Base-by-base conservation (phyloP, 2,888 invertebrate genomes). In the Thera britannica region DNA sequence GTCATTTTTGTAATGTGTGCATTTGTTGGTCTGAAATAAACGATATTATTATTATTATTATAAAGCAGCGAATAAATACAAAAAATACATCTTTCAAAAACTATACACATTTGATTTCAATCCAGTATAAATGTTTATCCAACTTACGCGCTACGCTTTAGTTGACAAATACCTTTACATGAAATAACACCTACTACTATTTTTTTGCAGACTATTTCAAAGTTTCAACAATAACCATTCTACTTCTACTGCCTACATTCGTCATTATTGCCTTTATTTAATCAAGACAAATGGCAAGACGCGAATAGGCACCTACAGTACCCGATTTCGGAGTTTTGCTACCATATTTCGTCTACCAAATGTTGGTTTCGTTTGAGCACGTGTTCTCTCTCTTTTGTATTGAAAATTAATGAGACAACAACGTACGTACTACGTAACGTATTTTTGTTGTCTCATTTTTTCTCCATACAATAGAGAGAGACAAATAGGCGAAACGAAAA, bases 141-240 rank as follows among this genome's bases (percentile, higher is more conserved):
- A 48, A 44, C 9, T 41, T 60, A 49, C n/a, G 49, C 58, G 54
- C 58, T 58, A 11, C 44, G 56, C 65, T 69, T 62, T 56, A 48
- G 51, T 56, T 51, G 65, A 65, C 55, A n/a, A 58, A 55, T 51
- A 48, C 4, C 57, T 54, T 57, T 51, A 57, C 34, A 54, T 56
- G 56, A 66, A 59, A 48, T 34, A 52, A 59, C 59, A 60, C 41
- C 52, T 54, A 65, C 54, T 55, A 2, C 55, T 65, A 56, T 7
- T 0, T 38, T 6, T 51, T 35, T 35, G 35, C 54, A 38, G 38
- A 35, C 8, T 58, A 36, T 56, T 51, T 48, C 11, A 38, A 52
- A 66, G 11, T n/a, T 61, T 52, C 60, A 68, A 64, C 68, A 63
- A 60, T 60, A 66, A 66, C 59, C 52, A 44, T 57, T 23, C 34